Conservation (phyloP, 1,140 invertebrate species). For the Aphidius ervi region DNA sequence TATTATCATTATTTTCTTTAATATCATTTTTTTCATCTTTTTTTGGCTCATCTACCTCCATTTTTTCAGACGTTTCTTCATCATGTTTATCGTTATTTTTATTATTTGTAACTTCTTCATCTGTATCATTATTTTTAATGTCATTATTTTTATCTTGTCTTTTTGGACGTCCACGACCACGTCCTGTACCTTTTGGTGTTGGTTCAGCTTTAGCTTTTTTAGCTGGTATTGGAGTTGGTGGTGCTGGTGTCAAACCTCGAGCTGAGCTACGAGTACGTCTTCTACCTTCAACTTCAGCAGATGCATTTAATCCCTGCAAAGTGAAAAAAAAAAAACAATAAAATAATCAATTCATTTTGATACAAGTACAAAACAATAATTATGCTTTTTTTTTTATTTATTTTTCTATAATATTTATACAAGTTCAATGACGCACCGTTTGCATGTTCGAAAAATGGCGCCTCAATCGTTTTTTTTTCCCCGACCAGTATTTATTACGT, state of each 20-base stretch:
- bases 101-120: constrained; percentile 45
- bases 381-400: no score
- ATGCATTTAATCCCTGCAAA: constrained; percentile 43
- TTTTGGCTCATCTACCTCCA: constrained; percentile 46
- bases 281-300: constrained; percentile 49
- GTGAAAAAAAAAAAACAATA: constrained; percentile 10
- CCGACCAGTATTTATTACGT: no score
- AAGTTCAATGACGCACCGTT: no score
- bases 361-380: no score
- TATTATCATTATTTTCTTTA: constrained; percentile 31
- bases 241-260: constrained; percentile 39
- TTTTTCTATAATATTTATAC: no score
- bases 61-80: constrained; percentile 37
- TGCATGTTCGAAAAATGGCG: no score
- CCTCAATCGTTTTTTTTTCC: no score
- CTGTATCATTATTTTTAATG: constrained; percentile 32
- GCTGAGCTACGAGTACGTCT: constrained; percentile 53
- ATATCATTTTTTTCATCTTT: constrained; percentile 33
- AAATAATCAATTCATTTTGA: no score
- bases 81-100: constrained; percentile 41
- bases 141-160: constrained; percentile 46
- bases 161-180: constrained; percentile 49
- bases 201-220: constrained; percentile 52
- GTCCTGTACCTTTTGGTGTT: constrained; percentile 38
- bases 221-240: constrained; percentile 47